phyloP scores from a whole-genome alignment of 2,888 invertebrate species.

The Macrosiphum euphorbiae region DNA sequence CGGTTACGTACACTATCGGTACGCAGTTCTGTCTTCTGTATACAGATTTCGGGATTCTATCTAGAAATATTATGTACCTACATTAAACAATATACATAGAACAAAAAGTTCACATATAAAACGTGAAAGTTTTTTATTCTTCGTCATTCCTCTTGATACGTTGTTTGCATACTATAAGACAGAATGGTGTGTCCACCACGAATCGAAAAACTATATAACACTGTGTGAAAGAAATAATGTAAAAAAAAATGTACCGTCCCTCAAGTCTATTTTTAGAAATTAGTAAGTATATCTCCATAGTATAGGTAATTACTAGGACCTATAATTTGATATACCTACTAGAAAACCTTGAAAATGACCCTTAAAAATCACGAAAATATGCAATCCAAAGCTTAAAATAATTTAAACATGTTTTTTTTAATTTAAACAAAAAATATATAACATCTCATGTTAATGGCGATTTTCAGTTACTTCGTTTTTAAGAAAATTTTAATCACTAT shows the following conservation, averaged over 20 bases:
- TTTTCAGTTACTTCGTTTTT: not conserved
- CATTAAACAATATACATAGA: not conserved
- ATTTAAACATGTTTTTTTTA: not conserved
- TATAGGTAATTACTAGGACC: no score
- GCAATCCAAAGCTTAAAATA: not conserved
- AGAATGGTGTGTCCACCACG: not conserved
- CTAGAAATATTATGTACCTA: not conserved
- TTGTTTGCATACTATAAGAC: not conserved
- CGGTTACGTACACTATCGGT: slow-evolving; percentile 82
- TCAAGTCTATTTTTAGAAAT: not conserved
- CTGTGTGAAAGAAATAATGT: not conserved
- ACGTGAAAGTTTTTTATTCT: not conserved
- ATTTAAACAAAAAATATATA: not conserved
- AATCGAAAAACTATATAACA: no score
- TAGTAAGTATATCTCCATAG: not conserved
- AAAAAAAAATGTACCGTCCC: not conserved
- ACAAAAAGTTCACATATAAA: not conserved
- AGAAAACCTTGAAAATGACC: not conserved
- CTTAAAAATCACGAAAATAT: not conserved
- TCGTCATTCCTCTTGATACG: not conserved
- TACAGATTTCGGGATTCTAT: not conserved
- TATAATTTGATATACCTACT: not conserved
- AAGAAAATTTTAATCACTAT: not conserved
- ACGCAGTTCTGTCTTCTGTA: slow-evolving; percentile 76
- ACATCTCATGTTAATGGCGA: not conserved